These are phyloP conservation scores for Hozukius guyotensis DNA, from an alignment of 2,797 vertebrate genomes.

Conservation along the genomic window DNA sequence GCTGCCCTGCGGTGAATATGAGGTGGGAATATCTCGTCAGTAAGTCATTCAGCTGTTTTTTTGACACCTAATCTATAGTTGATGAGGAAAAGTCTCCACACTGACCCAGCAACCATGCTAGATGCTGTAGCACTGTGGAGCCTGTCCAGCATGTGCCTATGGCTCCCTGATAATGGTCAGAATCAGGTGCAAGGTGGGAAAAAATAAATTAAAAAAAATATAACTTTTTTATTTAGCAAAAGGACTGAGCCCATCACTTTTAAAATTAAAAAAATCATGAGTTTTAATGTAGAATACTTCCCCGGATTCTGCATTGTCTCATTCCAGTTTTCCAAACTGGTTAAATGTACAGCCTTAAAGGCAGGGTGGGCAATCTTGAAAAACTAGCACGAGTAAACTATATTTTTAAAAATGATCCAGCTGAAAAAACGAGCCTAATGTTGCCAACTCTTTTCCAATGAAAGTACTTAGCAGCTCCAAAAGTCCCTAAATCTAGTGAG, in stretches of 20 bases:
- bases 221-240: not conserved
- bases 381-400: no score
- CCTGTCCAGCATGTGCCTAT: not conserved
- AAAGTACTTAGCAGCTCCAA: no score
- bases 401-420: no score
- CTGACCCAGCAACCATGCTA: not conserved
- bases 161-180: not conserved
- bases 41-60: not conserved
- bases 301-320: not conserved
- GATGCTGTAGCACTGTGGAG: not conserved
- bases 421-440: rapidly evolving
- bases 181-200: not conserved
- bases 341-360: not conserved
- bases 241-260: not conserved
- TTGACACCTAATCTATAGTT: not conserved
- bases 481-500: no score
- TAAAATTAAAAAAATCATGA: not conserved
- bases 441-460: no score
- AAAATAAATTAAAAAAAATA: not conserved
- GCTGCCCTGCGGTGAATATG: conserved; percentile 9
- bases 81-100: conserved; percentile 12
- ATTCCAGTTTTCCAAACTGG: not conserved
- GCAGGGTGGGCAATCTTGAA: no score
- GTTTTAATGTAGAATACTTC: not conserved
- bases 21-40: conserved; percentile 2